phyloP scores from a whole-genome alignment of 2,888 invertebrate species.

The Platycnemis pennipes region DNA sequence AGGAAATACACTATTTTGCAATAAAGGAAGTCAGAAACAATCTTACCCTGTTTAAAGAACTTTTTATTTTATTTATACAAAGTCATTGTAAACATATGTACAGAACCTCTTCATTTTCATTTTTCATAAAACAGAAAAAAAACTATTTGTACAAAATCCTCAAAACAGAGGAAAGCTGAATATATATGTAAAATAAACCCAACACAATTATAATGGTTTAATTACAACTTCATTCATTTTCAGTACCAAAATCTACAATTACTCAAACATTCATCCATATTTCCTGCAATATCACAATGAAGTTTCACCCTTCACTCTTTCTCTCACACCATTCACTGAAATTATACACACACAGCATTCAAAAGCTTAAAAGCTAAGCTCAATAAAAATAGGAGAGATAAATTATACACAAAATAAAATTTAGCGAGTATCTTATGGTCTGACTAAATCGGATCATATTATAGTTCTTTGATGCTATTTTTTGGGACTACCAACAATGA shows the following conservation, averaged over 20 bases:
- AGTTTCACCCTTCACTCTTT: not conserved
- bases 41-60: not conserved
- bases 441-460: conserved; percentile 25
- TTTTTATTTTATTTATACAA: conserved; percentile 6
- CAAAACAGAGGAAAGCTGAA: conserved; percentile 1
- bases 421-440: conserved; percentile 49
- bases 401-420: conserved; percentile 40
- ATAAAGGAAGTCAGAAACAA: not conserved
- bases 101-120: not conserved
- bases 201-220: conserved; percentile 32
- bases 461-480: not conserved
- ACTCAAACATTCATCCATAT: not conserved
- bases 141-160: conserved; percentile 38
- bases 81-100: conserved; percentile 4
- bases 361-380: not conserved
- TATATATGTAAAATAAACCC: conserved; percentile 28
- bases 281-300: not conserved
- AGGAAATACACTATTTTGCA: not conserved
- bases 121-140: conserved; percentile 38
- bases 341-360: not conserved
- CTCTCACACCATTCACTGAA: not conserved
- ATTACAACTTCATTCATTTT: conserved; percentile 29
- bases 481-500: not conserved
- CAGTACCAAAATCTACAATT: not conserved
- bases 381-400: conserved; percentile 4